Base-by-base conservation (phyloP, 2,888 invertebrate genomes). In the Philereme vetulata region DNA sequence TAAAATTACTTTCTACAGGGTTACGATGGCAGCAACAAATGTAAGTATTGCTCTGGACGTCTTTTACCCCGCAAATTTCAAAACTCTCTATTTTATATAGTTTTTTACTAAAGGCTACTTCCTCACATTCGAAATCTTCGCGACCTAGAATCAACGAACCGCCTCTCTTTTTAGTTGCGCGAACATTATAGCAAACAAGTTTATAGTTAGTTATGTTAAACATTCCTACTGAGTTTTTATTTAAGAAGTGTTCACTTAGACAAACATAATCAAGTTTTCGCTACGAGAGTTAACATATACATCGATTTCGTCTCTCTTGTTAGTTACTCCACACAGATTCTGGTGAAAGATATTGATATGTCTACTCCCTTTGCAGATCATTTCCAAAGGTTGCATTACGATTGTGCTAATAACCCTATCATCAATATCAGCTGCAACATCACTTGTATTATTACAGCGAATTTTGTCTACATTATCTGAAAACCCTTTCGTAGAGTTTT, bases 31-130 rank as follows among this genome's bases (percentile, higher is more conserved):
- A 34, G 9, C 36, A 44, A 21, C 44, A 44, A 11, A 44, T 44
- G 44, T 44, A 6, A 5, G 4, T 10, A 7, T 44, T 44, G 9
- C 1, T 7, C 5, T 36, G 8, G 0, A 36, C 0, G 21, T 52
- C 52, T 8, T n/a, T 52, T 2, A 36, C 21, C 4, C 52, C 52
- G 8, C 45, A 52, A 7, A 52, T 36, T 36, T 52, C 52, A n/a
- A 52, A 52, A 45, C 45, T 45, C 2, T 52, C 8, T 10, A 36
- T 4, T 36, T 44, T 52, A 10, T 52, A 52, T 4, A 45, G 6
- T 9, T 52, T 10, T 32, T 52, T 44, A 45, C 52, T 45, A 21
- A 36, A 34, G 5, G 6, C 21, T 9, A 52, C 10, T 21, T 52
- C 52, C 42, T 52, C 45, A n/a, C 8, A 11, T 1, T 10, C 34